Base-by-base conservation (phyloP, 2,797 vertebrate genomes). In the Gallirallus australis region DNA sequence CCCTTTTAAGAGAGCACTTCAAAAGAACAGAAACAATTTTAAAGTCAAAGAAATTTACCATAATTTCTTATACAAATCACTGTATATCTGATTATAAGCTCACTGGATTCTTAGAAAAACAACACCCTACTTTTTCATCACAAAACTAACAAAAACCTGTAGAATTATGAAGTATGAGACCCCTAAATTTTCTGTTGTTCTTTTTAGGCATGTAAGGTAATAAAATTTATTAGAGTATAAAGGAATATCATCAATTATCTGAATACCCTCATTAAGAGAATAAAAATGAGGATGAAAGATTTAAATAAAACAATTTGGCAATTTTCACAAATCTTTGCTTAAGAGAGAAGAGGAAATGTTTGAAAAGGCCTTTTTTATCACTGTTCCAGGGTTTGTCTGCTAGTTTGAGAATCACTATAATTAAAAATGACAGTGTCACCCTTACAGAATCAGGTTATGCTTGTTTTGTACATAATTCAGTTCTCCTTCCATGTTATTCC, bases 1-100 rank as follows among this genome's bases (percentile, higher is more conserved):
- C 89, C 99, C 99, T 97, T 98, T 98, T 84, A 98, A 96, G 61
- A 99, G 98, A 89, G 99, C 98, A 15, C 99, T 99, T 97, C 9
- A 57, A 69, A 83, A 91, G 40, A 48, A 87, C 42, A 68, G 17
- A 85, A 95, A 83, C 6, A 90, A 73, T 57, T 81, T 82, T 35
- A 25, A 2, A 31, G 28, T 30, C 31, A 73, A 86, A 84, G 17
- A 64, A 60, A 65, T 13, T 50, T 25, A 21, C 0, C 31, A 53
- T 9, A 39, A 6, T 63, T 85, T 50, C 80, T 52, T 16, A 19
- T 11, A 48, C 6, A 61, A 78, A 9, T 30, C 7, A 0, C 15
- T 45, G 28, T 31, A 30, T 48, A 89, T 73, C 45, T 59, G 11
- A 53, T 57, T 84, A 54, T 7, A 69, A 72, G 40, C 12, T 61